phyloP scores from a whole-genome alignment of 1,140 invertebrate species.

The Dinoponera quadriceps region DNA sequence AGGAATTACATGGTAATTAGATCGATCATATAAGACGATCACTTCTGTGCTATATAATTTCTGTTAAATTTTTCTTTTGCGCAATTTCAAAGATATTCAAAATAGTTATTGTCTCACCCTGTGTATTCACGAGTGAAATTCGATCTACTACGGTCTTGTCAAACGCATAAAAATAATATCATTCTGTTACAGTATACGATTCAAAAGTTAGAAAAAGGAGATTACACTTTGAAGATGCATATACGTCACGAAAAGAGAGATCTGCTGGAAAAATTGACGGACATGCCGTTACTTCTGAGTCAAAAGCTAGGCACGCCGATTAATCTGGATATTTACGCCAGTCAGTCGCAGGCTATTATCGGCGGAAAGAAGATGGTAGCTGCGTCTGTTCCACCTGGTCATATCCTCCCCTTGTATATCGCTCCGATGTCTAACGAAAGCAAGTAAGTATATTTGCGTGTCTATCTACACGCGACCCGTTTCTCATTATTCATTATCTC shows the following conservation, averaged over 20 bases:
- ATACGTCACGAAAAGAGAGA: constrained; percentile 95
- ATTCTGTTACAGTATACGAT: constrained; percentile 89
- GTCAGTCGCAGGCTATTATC: constrained; percentile 88
- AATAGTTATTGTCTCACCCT: not conserved
- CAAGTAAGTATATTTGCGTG: constrained; percentile 87
- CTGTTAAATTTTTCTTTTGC: no score
- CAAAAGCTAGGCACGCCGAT: constrained; percentile 92
- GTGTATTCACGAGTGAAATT: not conserved
- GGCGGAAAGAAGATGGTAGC: constrained; percentile 92
- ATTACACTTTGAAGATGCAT: constrained; percentile 94
- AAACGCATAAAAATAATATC: constrained; percentile 18
- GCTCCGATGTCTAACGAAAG: constrained; percentile 89
- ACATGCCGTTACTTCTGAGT: constrained; percentile 91
- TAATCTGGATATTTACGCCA: constrained; percentile 91
- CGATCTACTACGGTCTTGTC: not conserved
- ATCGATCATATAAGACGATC: no score
- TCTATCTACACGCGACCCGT: not conserved
- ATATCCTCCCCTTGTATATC: constrained; percentile 91
- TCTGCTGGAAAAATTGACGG: constrained; percentile 93
- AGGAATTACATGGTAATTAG: no score
- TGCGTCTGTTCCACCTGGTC: constrained; percentile 87
- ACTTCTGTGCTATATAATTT: no score
- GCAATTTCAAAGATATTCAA: not conserved
- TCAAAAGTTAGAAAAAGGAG: constrained; percentile 97
- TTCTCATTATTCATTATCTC: constrained; percentile 7